Evolutionary conservation across 2,888 invertebrate genomes (phyloP).

Genomic region (Sinhomidia bicolor): DNA sequence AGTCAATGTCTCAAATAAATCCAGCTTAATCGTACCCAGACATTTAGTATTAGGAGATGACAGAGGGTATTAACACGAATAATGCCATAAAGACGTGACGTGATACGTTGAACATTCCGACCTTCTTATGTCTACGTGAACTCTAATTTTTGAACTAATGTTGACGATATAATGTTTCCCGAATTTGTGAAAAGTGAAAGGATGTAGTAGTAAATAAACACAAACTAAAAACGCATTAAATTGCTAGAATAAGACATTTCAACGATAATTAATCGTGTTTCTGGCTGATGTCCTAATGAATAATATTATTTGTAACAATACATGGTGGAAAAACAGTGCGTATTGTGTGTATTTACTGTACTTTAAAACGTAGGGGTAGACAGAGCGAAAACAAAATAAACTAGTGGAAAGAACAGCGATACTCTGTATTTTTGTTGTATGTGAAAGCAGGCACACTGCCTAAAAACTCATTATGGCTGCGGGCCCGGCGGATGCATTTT

Average conservation of each 20-base stretch:
- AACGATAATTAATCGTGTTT: conserved; percentile 3
- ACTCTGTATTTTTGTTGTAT: conserved; percentile 30
- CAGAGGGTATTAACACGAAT: conserved; percentile 48
- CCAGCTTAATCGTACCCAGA: conserved; percentile 24
- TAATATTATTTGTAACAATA: background rate
- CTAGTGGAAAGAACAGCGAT: background rate
- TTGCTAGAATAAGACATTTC: background rate
- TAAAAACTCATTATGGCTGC: conserved; percentile 80
- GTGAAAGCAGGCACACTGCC: conserved; percentile 43
- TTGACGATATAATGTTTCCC: background rate
- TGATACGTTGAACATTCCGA: conserved; percentile 47
- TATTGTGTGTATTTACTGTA: background rate
- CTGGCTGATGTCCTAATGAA: background rate
- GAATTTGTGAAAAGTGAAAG: conserved; percentile 44
- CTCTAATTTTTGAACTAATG: background rate
- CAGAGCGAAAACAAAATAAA: background rate
- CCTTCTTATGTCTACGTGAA: background rate
- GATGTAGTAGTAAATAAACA: conserved; percentile 6
- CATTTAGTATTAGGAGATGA: conserved; percentile 10
- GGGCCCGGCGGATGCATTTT: conserved; percentile 81
- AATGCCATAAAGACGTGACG: conserved; percentile 33
- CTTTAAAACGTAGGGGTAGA: background rate
- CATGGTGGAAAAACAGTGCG: background rate
- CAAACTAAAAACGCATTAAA: background rate
- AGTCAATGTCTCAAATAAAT: conserved; percentile 51